These are phyloP conservation scores for Phragmatobia fuliginosa DNA, from an alignment of 2,888 invertebrate species.

Conservation along the genomic window DNA sequence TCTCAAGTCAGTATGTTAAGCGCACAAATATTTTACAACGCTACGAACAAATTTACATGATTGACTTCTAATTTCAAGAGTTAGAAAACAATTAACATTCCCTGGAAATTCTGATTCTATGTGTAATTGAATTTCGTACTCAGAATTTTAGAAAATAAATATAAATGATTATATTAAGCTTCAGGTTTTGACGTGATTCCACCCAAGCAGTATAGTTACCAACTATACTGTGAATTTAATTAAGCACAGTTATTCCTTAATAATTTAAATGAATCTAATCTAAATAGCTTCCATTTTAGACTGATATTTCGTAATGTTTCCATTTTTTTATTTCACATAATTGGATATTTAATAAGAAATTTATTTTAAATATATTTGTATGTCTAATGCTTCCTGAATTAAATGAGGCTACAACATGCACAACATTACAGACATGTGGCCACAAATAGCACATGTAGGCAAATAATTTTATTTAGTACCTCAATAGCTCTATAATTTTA, in stretches of 20 bases:
- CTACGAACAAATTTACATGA: conserved; percentile 3
- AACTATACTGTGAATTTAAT: not conserved
- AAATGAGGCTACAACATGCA: too few species aligned
- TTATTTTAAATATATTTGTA: too few species aligned
- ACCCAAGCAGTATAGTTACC: not conserved
- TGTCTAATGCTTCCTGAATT: too few species aligned
- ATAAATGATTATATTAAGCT: not conserved
- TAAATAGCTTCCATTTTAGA: not conserved
- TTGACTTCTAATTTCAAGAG: conserved; percentile 1
- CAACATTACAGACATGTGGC: too few species aligned
- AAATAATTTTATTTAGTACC: too few species aligned
- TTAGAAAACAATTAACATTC: not conserved
- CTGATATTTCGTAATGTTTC: not conserved
- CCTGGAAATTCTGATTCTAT: not conserved
- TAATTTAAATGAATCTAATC: not conserved
- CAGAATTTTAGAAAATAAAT: not conserved
- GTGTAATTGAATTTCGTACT: not conserved
- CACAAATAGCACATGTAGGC: too few species aligned
- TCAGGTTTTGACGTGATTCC: not conserved
- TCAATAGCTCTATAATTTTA: too few species aligned
- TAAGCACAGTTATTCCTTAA: not conserved
- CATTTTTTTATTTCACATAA: too few species aligned
- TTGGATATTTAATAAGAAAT: too few species aligned
- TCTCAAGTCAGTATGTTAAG: not conserved
- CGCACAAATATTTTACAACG: conserved; percentile 15